These are phyloP conservation scores for Dynastes hyllus DNA, from an alignment of 2,888 invertebrate genomes.

Conservation along the genomic window DNA sequence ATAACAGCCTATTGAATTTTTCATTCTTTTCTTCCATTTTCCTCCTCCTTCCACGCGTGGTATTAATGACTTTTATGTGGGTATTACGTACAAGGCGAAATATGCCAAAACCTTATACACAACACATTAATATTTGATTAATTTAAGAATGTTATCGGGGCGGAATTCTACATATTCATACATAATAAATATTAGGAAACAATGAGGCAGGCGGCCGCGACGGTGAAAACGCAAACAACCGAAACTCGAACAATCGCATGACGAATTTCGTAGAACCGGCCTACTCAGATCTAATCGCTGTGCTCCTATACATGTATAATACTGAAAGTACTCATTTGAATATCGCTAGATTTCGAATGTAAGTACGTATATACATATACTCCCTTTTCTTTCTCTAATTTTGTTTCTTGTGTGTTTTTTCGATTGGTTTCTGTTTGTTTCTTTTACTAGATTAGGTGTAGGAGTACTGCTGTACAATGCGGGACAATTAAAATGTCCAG, in stretches of 20 bases:
- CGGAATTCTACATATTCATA: not conserved
- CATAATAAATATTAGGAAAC: slow-evolving; percentile 1
- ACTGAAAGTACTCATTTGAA: not conserved
- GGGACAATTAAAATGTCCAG: too few species aligned
- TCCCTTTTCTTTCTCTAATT: not conserved
- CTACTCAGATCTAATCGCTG: too few species aligned
- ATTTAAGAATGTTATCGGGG: slow-evolving; percentile 20
- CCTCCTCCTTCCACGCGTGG: too few species aligned
- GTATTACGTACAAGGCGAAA: not conserved
- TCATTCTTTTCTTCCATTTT: too few species aligned
- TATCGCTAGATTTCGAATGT: not conserved
- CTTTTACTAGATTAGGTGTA: not conserved
- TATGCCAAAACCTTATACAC: not conserved
- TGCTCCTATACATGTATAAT: too few species aligned
- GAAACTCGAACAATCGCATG: slow-evolving; percentile 14
- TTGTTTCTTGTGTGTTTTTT: not conserved
- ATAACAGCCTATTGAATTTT: too few species aligned
- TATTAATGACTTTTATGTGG: too few species aligned
- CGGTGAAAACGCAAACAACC: not conserved
- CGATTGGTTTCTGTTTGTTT: not conserved
- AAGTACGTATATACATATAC: not conserved
- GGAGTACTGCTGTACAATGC: too few species aligned
- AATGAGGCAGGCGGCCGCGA: slow-evolving; percentile 3
- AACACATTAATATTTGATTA: slow-evolving; percentile 11
- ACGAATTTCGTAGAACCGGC: not conserved